Base-by-base conservation (phyloP, 1,140 invertebrate genomes). In the Coboldia fuscipes region DNA sequence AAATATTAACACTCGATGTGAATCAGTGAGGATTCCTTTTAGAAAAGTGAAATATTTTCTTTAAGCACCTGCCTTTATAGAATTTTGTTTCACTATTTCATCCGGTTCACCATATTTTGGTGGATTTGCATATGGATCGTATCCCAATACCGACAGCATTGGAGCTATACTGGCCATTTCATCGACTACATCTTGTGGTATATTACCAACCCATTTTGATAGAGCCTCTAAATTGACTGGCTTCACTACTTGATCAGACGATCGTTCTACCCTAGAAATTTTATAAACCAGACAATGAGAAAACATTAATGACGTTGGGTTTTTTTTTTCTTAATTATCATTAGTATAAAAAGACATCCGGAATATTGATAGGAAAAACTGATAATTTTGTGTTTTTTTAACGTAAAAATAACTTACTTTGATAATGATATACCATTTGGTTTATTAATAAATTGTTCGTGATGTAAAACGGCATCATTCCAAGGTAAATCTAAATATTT, bases 161-260 rank as follows among this genome's bases (percentile, higher is more conserved):
- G 89, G 89, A 35, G 89, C 89, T 41, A 93, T 72, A 39, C 76
- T 71, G 3, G 77, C 72, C 84, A 93, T 90, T 50, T 93, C 82
- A 39, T 66, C 63, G 21, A 89, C 69, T 17, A 94, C 88, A 57
- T 96, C 88, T 16, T 72, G 66, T 16, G 90, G 90, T 49, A 97
- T 77, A 42, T 79, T 65, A 23, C 83, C 88, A 23, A 94, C 90
- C 94, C 94, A 98, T 61, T 94, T 96, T 40, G 75, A 75, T 30
- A 98, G 60, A 7, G 93, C 93, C 58, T 97, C 90, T 37, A 90
- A 59, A 63, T 97, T 97, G 10, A 98, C 79, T 5, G 94, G 90
- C 54, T 96, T 96, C 50, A 97, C 88, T 33, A 98, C 92, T 67
- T 98, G 93, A 64, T 98, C 93, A 39, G 89, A 93, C 12, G 92